These are phyloP conservation scores for Periophthalmodon schlosseri DNA, from an alignment of 2,113 vertebrate genomes.

Conservation along the genomic window DNA sequence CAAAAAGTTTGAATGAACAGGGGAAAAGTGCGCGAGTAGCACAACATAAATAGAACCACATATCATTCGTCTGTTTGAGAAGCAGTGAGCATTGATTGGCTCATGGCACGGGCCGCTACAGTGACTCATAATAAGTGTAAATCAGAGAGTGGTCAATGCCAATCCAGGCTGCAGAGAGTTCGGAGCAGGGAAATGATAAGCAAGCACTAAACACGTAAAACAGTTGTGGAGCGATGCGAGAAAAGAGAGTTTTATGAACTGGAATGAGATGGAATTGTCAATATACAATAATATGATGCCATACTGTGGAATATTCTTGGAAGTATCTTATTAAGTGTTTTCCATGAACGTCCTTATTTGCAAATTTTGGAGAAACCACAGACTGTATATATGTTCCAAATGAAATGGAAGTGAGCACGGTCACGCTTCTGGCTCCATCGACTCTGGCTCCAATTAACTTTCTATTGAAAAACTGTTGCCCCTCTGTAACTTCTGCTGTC, in stretches of 20 bases:
- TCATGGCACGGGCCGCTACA: slow-evolving; percentile 45
- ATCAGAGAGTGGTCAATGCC: slow-evolving; percentile 54
- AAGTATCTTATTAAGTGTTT: background rate
- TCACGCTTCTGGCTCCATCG: no score
- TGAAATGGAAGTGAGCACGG: no score
- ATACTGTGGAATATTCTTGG: slow-evolving; percentile 4
- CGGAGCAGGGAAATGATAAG: slow-evolving; percentile 41
- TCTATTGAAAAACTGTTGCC: no score
- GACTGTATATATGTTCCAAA: no score
- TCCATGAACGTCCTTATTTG: no score
- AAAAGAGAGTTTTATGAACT: slow-evolving; percentile 36
- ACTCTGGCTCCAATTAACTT: no score
- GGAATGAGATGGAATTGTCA: slow-evolving; percentile 3
- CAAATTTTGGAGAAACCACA: background rate
- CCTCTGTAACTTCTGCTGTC: no score
- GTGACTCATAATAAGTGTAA: slow-evolving; percentile 63
- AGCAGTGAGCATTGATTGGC: slow-evolving; percentile 63
- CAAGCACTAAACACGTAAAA: slow-evolving; percentile 48
- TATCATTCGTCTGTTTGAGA: slow-evolving; percentile 58
- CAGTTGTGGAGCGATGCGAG: slow-evolving; percentile 55
- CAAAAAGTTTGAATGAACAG: slow-evolving; percentile 59
- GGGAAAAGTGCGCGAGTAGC: slow-evolving; percentile 53
- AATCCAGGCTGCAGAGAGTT: slow-evolving; percentile 35
- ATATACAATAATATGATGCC: background rate
- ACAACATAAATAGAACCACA: slow-evolving; percentile 63